Conservation (phyloP, 2,888 invertebrate species). For the Zhengitettix transpicula region DNA sequence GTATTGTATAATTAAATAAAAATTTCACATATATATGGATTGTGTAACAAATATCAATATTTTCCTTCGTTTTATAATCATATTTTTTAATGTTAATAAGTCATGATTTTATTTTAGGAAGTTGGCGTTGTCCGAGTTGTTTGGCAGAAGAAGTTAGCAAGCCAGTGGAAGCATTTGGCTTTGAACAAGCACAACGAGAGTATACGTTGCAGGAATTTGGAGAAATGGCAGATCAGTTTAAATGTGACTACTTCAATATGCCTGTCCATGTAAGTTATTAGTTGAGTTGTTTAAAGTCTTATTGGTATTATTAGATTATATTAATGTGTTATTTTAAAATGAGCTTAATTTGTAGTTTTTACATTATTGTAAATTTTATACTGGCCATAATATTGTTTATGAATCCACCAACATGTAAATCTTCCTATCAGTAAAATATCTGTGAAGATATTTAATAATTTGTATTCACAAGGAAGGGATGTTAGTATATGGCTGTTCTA, state of each 20-base stretch:
- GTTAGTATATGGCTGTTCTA: no score
- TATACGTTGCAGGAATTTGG: conserved; percentile 94
- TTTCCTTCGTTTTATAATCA: neutral
- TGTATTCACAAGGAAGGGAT: no score
- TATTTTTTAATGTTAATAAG: conserved; percentile 10
- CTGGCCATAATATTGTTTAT: no score
- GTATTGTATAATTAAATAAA: no score
- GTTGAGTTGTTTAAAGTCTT: no score
- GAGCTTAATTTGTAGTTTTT: neutral
- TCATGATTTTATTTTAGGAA: conserved; percentile 34
- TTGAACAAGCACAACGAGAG: conserved; percentile 86
- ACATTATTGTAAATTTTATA: no score
- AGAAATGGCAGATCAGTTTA: conserved; percentile 98
- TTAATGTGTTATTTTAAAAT: neutral
- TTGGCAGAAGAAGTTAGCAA: conserved; percentile 81
- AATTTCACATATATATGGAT: no score
- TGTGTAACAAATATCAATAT: neutral
- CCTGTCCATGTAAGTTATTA: conserved; percentile 51
- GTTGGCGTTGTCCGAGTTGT: conserved; percentile 94
- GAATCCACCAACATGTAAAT: no score
- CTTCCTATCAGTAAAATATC: neutral
- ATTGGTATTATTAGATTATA: conserved; percentile 23
- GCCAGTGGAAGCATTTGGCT: conserved; percentile 90
- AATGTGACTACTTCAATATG: conserved; percentile 93
- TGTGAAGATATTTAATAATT: no score